A percentile compares a stretch with the other conserved stretches of the same genome.
Evolutionary conservation across 2,888 invertebrate species (phyloP).

Genomic region (Drosophila nigritarsus): DNA sequence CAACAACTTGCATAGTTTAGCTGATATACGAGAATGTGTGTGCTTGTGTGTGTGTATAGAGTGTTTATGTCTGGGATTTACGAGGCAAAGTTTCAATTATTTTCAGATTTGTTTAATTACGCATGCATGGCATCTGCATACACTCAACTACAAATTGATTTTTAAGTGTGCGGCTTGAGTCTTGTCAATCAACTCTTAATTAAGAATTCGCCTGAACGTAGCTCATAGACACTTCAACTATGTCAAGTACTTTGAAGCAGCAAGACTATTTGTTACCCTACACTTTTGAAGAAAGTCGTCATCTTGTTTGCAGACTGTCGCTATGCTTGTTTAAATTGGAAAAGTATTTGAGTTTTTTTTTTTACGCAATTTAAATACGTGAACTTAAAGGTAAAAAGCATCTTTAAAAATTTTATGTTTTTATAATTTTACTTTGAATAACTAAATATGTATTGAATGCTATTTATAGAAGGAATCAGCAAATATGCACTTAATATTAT

Average conservation of each 20-base stretch:
- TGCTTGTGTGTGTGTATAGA: slow-evolving; percentile 9
- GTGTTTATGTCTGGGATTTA: slow-evolving; percentile 68
- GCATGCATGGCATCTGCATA: slow-evolving; percentile 45
- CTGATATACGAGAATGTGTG: slow-evolving; percentile 30
- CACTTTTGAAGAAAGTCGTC: neutral
- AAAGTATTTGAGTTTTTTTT: neutral
- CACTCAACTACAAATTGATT: slow-evolving; percentile 64
- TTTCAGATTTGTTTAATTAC: slow-evolving; percentile 80
- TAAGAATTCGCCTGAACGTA: slow-evolving; percentile 47
- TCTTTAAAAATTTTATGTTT: neutral
- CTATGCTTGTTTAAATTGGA: too few relatives aligned
- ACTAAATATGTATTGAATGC: fast-evolving
- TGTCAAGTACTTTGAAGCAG: slow-evolving; percentile 1
- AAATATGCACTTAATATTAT: neutral
- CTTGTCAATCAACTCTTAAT: slow-evolving; percentile 62
- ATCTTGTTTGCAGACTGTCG: neutral
- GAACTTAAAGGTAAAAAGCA: neutral
- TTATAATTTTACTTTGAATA: neutral
- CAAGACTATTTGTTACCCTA: slow-evolving; percentile 16
- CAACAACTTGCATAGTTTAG: slow-evolving; percentile 66
- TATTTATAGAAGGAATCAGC: neutral
- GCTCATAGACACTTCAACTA: slow-evolving; percentile 24
- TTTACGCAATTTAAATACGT: neutral
- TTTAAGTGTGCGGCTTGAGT: slow-evolving; percentile 57
- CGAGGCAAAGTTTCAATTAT: slow-evolving; percentile 77